These are phyloP conservation scores for Albula glossodonta DNA, from an alignment of 2,113 vertebrate genomes.

Conservation along the genomic window DNA sequence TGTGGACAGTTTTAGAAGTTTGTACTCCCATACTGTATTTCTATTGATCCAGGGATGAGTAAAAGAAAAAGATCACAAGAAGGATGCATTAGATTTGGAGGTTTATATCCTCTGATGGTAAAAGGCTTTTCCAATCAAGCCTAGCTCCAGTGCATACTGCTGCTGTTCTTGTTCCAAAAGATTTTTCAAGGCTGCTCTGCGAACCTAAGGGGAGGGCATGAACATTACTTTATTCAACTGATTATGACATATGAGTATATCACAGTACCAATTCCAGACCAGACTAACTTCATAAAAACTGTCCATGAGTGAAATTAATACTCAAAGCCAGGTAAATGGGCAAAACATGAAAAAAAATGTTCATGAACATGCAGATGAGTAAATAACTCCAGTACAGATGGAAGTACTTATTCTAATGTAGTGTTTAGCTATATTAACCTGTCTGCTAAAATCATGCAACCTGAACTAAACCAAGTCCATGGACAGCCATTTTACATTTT, in stretches of 20 bases:
- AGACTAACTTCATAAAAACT: not conserved
- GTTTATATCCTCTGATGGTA: conserved; percentile 40
- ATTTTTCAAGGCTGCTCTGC: conserved; percentile 35
- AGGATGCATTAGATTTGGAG: not conserved
- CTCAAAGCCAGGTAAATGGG: not conserved
- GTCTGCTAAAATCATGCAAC: not conserved
- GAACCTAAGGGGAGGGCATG: conserved; percentile 27
- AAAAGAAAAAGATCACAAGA: not conserved
- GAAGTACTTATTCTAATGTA: too few relatives aligned
- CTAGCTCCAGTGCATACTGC: conserved; percentile 37
- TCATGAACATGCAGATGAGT: not conserved
- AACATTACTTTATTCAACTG: not conserved
- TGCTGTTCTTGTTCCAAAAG: conserved; percentile 41
- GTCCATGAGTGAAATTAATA: too few relatives aligned
- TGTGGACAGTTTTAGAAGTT: too few relatives aligned
- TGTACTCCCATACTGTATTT: too few relatives aligned
- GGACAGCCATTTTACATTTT: not conserved
- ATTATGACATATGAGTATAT: too few relatives aligned
- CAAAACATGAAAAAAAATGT: not conserved
- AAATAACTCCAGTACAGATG: not conserved
- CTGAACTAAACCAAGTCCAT: not conserved
- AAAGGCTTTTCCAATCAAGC: conserved; percentile 33
- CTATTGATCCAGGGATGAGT: not conserved
- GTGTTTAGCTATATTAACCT: too few relatives aligned
- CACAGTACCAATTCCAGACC: not conserved